These are phyloP conservation scores for Smutsia gigantea DNA, from an alignment of 2,797 vertebrate genomes.

Conservation along the genomic window DNA sequence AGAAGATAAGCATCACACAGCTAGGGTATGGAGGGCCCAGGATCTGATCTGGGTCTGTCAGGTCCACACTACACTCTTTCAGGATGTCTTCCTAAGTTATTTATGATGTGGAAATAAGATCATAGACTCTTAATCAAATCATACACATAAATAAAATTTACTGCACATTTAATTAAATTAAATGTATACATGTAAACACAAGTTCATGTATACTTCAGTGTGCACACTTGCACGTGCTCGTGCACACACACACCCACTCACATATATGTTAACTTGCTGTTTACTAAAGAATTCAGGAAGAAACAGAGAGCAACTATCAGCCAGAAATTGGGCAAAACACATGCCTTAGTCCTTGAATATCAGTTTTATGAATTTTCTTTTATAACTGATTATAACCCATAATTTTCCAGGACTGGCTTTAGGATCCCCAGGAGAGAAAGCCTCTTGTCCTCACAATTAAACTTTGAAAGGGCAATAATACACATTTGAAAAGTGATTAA, in stretches of 20 bases:
- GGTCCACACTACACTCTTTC: background rate
- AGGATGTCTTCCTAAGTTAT: background rate
- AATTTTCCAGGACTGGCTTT: background rate
- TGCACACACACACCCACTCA: too few species aligned
- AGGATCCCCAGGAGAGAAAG: background rate
- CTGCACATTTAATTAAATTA: background rate
- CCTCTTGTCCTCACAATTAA: background rate
- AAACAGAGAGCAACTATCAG: background rate
- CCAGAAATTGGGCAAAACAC: background rate
- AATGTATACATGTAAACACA: background rate
- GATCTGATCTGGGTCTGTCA: background rate
- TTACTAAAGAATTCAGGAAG: background rate
- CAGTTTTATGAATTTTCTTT: background rate
- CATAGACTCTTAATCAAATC: background rate
- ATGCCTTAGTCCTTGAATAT: background rate
- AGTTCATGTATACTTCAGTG: too few species aligned
- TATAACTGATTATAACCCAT: background rate
- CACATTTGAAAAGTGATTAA: background rate
- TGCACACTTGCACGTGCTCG: background rate
- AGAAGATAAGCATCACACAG: background rate
- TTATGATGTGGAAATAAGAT: background rate
- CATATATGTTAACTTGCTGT: background rate
- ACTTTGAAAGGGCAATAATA: background rate
- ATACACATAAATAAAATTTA: too few species aligned
- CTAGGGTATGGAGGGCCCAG: background rate